Base-by-base conservation (phyloP, 2,888 invertebrate genomes). In the Drosophila hawaiiensis region DNA sequence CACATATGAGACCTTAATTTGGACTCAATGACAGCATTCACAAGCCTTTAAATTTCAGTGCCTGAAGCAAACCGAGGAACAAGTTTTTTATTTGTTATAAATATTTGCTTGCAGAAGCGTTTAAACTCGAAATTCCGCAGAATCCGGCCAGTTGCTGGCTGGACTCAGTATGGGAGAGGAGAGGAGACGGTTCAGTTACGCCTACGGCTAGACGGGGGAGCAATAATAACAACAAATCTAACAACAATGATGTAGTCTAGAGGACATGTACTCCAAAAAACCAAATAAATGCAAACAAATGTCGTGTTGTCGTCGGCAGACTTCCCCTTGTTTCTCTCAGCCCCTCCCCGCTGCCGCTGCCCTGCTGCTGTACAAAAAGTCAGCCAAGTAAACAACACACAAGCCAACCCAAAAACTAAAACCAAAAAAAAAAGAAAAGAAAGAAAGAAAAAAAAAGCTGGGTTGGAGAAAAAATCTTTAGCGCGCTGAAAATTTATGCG, bases 271-370 rank as follows among this genome's bases (percentile, higher is more conserved):
- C 65, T 53, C 70, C 53, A 52, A 71, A 87, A 12, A 39, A 74
- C 82, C 80, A 85, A 85, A 87, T 86, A 87, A 86, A 86, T 85
- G 85, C 83, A 85, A 86, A 86, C 85, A 86, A 87, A 86, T 87
- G 85, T 83, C 74, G 77, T 47, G 25, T 70, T 73, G 73, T 74
- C 63, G 74, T 69, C 62, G 68, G 37, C 64, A 52, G 64, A 53
- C 53, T 7, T 16, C 19, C 28, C 25, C 25, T 1, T 0, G 12
- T 5, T 41, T 4, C 41, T 41, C 41, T 12, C 41, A 41, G 35
- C 16, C 14, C 10, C 4, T 9, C 1, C n/a, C n/a, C n/a, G n/a
- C n/a, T n/a, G n/a, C n/a, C n/a, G 4, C n/a, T 9, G n/a, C 2
- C 43, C n/a, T 33, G 10, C 16, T 35, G 41, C 31, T 33, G 35